Base-by-base conservation (phyloP, 2,888 invertebrate genomes). In the Malthinus seriepunctatus region DNA sequence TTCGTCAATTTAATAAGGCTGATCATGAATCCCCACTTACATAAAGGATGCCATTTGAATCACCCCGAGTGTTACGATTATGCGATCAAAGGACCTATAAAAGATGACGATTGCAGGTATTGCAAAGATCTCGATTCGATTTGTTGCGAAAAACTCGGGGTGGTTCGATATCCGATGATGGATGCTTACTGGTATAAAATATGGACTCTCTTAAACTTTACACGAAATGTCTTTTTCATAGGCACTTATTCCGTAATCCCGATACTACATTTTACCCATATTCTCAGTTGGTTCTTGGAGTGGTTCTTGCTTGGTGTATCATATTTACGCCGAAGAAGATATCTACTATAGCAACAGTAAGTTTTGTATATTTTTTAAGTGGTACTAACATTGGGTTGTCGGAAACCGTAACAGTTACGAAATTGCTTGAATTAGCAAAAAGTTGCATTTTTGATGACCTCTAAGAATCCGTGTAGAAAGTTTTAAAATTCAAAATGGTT, bases 271-370 rank as follows among this genome's bases (percentile, higher is more conserved):
- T 48, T 7, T 67, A 65, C 56, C 63, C 68, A 3, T 55, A 63
- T 34, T 63, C 59, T 55, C 62, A 66, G 34, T 45, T 63, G n/a
- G 37, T 66, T 10, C 58, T 64, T 23, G 58, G 61, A 9, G 50
- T 52, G 23, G 58, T 63, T n/a, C 55, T 65, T 6, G 63, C 65
- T 0, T 68, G 68, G 67, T 32, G 57, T 23, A 42, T 67, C 1
- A 61, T 66, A 32, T 51, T 59, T 7, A 11, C 46, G 5, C 49
- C 66, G 32, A 50, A 60, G 51, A 61, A 61, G 35, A 53, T 67
- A 44, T 47, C 53, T 35, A 48, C 60, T 11, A 48, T 67, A 7
- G 66, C 64, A 58, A 45, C 56, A 34, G 66, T 67, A 63, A 46
- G 23, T 23, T 3, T 23, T 5, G n/a, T n/a, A n/a, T n/a, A n/a